Evolutionary conservation across 2,888 invertebrate species (phyloP), one percentile per base, ranked within the genome.

Genomic region (Trachelus iudaicus): DNA sequence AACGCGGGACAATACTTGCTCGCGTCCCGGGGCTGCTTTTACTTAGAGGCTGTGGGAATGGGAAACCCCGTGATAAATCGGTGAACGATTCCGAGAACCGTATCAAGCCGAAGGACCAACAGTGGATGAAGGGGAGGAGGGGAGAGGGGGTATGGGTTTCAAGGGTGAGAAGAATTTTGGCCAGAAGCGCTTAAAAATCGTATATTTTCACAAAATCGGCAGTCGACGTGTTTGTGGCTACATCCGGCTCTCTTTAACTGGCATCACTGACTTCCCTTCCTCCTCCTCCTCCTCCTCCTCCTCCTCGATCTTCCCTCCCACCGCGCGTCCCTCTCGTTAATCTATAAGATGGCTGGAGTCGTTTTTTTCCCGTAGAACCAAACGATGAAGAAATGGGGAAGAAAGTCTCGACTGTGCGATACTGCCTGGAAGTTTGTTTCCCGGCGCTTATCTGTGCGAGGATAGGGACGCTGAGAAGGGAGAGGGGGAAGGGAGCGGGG

Each of bases 351-450:
- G 40, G 40, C 40, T 15, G 40, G 40, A 40, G 15, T 40, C 40
- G 40, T 40, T 40, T 40, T 40, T 40, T 40, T 6, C 40, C 15
- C 40, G 40, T 15, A 40, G 40, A 40, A 40, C 56, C 75, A 73
- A 76, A 79, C 80, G 84, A 87, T 86, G 84, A 82, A 80, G 81
- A 81, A 79, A 79, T 40, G 40, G 40, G 40, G 40, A 40, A 40
- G 40, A 40, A 40, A 40, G 40, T 40, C 40, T 40, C 40, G 40
- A 40, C 40, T 40, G 40, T 15, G 40, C 40, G 40, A 40, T 40
- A 15, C 69, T 34, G 30, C 73, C 74, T 31, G 85, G 85, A 87
- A 88, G 83, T 87, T 87, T 86, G 86, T 86, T 87, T 84, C 84
- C 79, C 84, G 73, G 40, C 75, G 75, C 40, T 40, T 40, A 40